Evolutionary conservation across 2,797 vertebrate genomes (phyloP).

Genomic region (Pipistrellus pygmaeus): DNA sequence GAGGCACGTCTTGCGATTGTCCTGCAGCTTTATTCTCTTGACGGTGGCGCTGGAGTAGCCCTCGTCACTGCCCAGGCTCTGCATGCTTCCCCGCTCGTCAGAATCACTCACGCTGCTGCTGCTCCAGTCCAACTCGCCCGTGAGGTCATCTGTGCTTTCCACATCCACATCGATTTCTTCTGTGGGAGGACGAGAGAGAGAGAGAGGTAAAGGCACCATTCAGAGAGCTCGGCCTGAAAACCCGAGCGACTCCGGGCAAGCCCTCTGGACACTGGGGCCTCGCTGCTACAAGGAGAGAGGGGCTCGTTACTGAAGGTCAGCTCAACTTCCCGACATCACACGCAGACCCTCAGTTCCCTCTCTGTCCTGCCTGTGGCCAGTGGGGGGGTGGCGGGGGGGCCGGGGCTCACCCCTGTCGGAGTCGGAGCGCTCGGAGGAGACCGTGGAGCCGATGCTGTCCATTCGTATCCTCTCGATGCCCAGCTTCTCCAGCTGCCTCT

Average conservation of each 20-base stretch:
- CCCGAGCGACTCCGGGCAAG: accelerated
- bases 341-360: not conserved
- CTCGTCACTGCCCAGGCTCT: conserved; percentile 96
- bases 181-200: conserved; percentile 75
- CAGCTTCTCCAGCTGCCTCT: conserved; percentile 95
- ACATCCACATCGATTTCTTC: conserved; percentile 94
- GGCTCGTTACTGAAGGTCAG: too few relatives aligned
- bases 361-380: not conserved
- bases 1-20: conserved; percentile 86
- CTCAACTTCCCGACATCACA: not conserved
- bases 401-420: conserved; percentile 93
- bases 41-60: conserved; percentile 95
- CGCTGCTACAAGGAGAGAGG: not conserved
- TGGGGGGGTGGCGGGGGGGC: not conserved
- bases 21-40: conserved; percentile 90
- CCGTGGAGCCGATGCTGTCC: conserved; percentile 94
- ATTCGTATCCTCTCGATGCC: conserved; percentile 94
- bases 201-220: not conserved
- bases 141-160: conserved; percentile 94
- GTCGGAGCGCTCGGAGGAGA: conserved; percentile 94
- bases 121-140: conserved; percentile 96
- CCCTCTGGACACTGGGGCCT: not conserved
- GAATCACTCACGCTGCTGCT: conserved; percentile 97
- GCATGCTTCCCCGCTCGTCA: conserved; percentile 94
- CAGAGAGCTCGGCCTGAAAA: not conserved